These are phyloP conservation scores for Protobothrops flavoviridis DNA, from an alignment of 2,113 vertebrate genomes.

Conservation along the genomic window DNA sequence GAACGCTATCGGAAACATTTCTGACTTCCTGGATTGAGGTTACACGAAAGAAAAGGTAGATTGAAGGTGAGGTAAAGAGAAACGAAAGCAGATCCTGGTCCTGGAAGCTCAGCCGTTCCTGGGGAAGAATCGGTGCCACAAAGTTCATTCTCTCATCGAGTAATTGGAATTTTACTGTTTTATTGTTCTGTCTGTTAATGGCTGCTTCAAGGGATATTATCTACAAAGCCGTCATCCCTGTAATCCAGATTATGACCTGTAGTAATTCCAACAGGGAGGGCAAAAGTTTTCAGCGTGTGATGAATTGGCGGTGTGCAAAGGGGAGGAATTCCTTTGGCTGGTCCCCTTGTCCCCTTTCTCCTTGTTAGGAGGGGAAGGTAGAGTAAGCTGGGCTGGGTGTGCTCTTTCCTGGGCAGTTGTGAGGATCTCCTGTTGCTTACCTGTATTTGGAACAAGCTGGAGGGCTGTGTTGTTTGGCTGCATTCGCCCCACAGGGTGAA, in stretches of 20 bases:
- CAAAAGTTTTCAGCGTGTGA: neutral
- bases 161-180: neutral
- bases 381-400: neutral
- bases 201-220: neutral
- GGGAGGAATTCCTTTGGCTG: neutral
- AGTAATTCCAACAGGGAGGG: neutral
- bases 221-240: neutral
- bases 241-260: neutral
- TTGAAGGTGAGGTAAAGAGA: neutral
- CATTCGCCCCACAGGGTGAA: neutral
- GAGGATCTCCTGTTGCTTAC: neutral
- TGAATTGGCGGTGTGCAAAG: neutral
- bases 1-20: neutral
- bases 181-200: neutral
- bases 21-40: neutral
- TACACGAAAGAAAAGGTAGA: neutral
- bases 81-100: neutral
- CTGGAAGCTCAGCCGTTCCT: neutral
- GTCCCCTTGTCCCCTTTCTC: neutral
- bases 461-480: neutral
- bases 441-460: neutral
- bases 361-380: neutral
- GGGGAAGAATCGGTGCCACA: neutral
- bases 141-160: neutral
- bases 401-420: neutral